A percentile compares a stretch with the other conserved stretches of the same genome.
Evolutionary conservation across 2,888 invertebrate species (phyloP).

Genomic region (Plagodis pulveraria): DNA sequence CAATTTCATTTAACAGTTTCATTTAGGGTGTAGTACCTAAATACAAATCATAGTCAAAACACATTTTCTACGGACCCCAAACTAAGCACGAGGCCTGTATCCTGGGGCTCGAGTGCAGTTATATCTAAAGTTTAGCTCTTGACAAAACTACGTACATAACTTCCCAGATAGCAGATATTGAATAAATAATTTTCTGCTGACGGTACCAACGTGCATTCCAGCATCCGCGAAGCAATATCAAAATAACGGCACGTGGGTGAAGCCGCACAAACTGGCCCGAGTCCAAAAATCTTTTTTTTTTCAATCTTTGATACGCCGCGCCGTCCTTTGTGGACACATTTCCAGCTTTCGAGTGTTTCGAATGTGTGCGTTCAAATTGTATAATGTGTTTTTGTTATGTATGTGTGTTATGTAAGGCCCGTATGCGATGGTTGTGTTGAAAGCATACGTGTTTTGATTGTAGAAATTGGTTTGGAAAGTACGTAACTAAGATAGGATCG

Average conservation of each 20-base stretch:
- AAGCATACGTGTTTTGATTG: constrained; percentile 32
- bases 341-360: constrained; percentile 16
- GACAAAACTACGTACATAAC: no score
- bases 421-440: constrained; percentile 24
- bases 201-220: constrained; percentile 26
- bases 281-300: constrained; percentile 43
- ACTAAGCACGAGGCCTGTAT: no score
- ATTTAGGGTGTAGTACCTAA: no score
- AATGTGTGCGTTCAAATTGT: constrained; percentile 26
- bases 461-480: constrained; percentile 33
- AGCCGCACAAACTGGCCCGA: constrained; percentile 31
- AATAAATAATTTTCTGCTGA: constrained; percentile 4
- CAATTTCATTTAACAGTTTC: no score
- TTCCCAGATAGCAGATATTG: no score
- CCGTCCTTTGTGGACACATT: constrained; percentile 4
- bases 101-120: no score
- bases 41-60: no score
- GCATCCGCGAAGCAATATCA: constrained; percentile 28
- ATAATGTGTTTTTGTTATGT: constrained; percentile 8
- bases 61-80: no score
- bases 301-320: constrained; percentile 12
- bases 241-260: constrained; percentile 36
- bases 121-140: no score
- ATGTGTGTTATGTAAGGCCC: constrained; percentile 24
- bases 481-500: constrained; percentile 7